phyloP scores from a whole-genome alignment of 2,797 vertebrate genomes.

The Balearica regulorum region DNA sequence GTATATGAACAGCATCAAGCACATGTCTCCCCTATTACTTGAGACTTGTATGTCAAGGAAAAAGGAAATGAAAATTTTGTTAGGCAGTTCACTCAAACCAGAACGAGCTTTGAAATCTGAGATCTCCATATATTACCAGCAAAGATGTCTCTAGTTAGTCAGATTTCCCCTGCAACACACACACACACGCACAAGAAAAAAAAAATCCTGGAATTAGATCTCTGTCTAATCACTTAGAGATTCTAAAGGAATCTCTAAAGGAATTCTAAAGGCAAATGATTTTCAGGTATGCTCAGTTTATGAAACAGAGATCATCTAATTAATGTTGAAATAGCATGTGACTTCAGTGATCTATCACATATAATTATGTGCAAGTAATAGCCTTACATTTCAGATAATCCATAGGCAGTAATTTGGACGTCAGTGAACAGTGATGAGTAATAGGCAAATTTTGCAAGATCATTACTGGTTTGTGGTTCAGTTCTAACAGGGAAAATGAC shows the following conservation, averaged over 20 bases:
- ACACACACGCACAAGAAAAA: too few relatives aligned
- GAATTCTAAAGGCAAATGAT: not conserved
- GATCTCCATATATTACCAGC: not conserved
- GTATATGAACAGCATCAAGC: not conserved
- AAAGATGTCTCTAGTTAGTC: not conserved
- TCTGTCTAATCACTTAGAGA: not conserved
- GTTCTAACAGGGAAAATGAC: not conserved
- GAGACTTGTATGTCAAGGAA: not conserved
- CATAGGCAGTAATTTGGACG: conserved; percentile 2
- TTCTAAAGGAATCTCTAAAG: not conserved
- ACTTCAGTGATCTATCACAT: not conserved
- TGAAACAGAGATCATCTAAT: not conserved
- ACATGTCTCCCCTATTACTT: not conserved
- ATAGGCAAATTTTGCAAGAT: not conserved
- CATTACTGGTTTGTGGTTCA: not conserved
- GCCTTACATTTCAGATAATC: not conserved
- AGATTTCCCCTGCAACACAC: not conserved
- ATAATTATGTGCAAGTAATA: conserved; percentile 24
- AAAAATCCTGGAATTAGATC: not conserved
- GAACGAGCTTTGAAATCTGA: not conserved
- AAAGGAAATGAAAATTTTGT: not conserved
- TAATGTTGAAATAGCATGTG: not conserved
- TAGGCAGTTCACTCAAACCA: not conserved
- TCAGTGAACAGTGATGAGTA: not conserved
- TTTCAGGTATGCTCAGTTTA: not conserved